Conservation (phyloP, 2,797 vertebrate species). For the Odontamblyopus rebecca region DNA sequence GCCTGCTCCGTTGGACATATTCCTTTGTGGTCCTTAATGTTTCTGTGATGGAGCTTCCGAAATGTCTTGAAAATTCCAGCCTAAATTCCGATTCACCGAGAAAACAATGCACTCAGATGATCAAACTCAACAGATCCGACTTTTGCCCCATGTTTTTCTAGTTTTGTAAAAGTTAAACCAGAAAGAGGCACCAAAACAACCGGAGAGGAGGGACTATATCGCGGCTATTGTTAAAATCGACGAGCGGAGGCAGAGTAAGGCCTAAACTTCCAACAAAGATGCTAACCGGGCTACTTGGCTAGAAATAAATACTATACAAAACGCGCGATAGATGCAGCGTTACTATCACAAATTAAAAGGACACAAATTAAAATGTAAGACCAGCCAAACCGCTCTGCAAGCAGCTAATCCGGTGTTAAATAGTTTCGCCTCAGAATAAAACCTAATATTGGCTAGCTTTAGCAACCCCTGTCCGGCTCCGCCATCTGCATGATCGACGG, state of each 20-base stretch:
- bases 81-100: conserved; percentile 57
- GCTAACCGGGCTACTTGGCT: conserved; percentile 60
- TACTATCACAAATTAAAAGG: conserved; percentile 22
- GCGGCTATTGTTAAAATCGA: conserved; percentile 85
- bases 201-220: conserved; percentile 36
- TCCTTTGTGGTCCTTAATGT: conserved; percentile 64
- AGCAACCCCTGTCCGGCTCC: conserved; percentile 67
- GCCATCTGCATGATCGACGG: conserved; percentile 64
- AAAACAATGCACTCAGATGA: conserved; percentile 53
- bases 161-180: conserved; percentile 9
- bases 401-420: conserved; percentile 33
- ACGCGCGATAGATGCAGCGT: conserved; percentile 34
- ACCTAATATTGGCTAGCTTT: conserved; percentile 59
- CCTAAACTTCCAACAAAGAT: conserved; percentile 76
- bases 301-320: conserved; percentile 71
- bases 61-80: conserved; percentile 47
- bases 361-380: conserved; percentile 8
- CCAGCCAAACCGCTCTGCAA: conserved; percentile 32
- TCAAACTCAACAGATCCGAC: conserved; percentile 27
- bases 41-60: conserved; percentile 38
- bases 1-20: conserved; percentile 85
- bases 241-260: conserved; percentile 64
- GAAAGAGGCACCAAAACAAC: conserved; percentile 7
- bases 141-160: conserved; percentile 38
- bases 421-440: conserved; percentile 76